Evolutionary conservation across 2,888 invertebrate genomes (phyloP).

Genomic region (Teleogryllus oceanicus): DNA sequence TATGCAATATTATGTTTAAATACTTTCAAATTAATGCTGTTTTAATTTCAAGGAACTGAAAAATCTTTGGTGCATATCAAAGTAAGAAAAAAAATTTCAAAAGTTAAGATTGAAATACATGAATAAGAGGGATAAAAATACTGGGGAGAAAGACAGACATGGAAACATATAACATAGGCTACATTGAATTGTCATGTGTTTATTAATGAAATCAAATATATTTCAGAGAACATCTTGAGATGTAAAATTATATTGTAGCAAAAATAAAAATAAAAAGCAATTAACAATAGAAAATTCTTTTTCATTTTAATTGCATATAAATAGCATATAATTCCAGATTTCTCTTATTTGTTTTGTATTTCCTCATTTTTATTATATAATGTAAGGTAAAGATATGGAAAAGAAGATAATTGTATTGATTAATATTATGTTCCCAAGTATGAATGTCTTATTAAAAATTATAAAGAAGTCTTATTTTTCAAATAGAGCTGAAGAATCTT

Average conservation of each 20-base stretch:
- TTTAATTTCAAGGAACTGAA: not conserved
- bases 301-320: no score
- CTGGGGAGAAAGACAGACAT: not conserved
- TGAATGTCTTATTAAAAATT: no score
- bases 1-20: not conserved
- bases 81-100: not conserved
- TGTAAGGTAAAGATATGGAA: no score
- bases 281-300: no score
- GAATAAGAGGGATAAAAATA: not conserved
- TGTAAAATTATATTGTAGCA: constrained; percentile 18
- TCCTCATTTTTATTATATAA: no score
- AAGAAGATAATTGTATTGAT: no score
- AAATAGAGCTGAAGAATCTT: no score
- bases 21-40: not conserved
- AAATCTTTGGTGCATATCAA: constrained; percentile 12
- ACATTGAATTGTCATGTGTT: not conserved
- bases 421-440: no score
- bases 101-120: not conserved
- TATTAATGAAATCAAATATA: not conserved
- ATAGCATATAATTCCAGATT: no score
- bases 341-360: no score
- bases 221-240: constrained; percentile 18
- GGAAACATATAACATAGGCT: not conserved
- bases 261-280: not conserved
- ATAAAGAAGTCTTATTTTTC: no score